Evolutionary conservation across 2,888 invertebrate genomes (phyloP).

Genomic region (Papilio protenor): DNA sequence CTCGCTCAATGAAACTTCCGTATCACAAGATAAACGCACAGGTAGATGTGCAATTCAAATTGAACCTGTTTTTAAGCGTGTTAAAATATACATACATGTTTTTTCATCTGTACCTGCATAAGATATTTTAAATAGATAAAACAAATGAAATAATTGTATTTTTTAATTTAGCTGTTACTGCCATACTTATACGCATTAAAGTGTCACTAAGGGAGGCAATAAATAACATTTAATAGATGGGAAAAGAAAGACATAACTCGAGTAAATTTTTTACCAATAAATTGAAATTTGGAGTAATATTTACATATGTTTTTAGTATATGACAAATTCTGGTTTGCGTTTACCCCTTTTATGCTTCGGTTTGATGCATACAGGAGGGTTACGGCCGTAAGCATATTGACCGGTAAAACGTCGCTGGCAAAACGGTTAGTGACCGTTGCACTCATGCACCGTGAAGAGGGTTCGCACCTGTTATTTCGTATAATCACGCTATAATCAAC

Average conservation of each 20-base stretch:
- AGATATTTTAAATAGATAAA: background rate
- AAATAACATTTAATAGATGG: too few relatives aligned
- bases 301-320: background rate
- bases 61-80: constrained; percentile 19
- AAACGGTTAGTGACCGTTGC: constrained; percentile 76
- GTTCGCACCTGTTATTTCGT: constrained; percentile 65
- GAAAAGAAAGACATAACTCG: too few relatives aligned
- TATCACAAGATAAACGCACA: constrained; percentile 47
- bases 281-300: background rate
- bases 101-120: background rate
- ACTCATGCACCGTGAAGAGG: constrained; percentile 72
- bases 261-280: background rate
- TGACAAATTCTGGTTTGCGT: background rate
- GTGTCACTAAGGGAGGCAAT: too few relatives aligned
- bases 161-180: too few relatives aligned
- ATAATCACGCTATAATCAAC: constrained; percentile 42
- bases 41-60: constrained; percentile 45
- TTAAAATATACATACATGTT: background rate
- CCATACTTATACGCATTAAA: too few relatives aligned
- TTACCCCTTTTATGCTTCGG: constrained; percentile 29
- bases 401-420: constrained; percentile 54
- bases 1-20: constrained; percentile 53
- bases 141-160: background rate
- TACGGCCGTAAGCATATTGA: constrained; percentile 47
- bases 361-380: constrained; percentile 39